Percentiles rank a stretch among this genome's conserved stretches.
Evolutionary conservation across 2,797 vertebrate genomes (phyloP).

Genomic region (Smutsia temminckii): DNA sequence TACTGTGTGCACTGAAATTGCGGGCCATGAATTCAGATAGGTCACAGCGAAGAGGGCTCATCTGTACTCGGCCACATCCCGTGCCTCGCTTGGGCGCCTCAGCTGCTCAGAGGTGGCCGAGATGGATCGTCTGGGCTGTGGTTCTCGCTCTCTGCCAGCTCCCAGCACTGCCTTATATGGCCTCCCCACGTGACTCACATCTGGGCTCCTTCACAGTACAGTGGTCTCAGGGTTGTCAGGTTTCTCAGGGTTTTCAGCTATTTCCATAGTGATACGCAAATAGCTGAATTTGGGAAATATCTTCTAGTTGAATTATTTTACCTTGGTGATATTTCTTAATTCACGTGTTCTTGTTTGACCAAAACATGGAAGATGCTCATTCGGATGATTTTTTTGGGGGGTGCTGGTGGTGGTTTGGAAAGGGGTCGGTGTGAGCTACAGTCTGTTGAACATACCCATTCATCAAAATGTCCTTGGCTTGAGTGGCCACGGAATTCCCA

Average conservation of each 20-base stretch:
- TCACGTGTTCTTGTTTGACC: not conserved
- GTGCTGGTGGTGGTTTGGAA: not conserved
- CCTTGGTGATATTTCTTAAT: not conserved
- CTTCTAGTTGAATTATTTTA: not conserved
- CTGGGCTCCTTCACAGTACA: not conserved
- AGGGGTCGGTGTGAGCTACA: not conserved
- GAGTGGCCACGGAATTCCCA: not conserved
- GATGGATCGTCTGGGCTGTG: not conserved
- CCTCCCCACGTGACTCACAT: not conserved
- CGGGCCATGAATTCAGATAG: not conserved
- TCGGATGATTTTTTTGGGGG: not conserved
- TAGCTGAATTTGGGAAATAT: not conserved
- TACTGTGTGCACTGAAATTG: not conserved
- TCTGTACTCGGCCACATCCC: not conserved
- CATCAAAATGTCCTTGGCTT: constrained; percentile 21
- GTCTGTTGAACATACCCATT: not conserved
- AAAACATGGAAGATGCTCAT: not conserved
- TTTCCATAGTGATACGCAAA: not conserved
- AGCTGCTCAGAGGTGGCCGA: not conserved
- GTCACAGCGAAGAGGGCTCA: not conserved
- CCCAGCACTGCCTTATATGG: not conserved
- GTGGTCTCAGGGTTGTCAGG: not conserved
- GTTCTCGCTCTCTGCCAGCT: not conserved
- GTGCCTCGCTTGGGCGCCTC: not conserved
- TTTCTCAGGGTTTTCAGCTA: not conserved